A percentile compares a stretch with the other conserved stretches of the same genome.
These are phyloP conservation scores for Carettochelys insculpta DNA, from an alignment of 2,113 vertebrate species.

Conservation along the genomic window DNA sequence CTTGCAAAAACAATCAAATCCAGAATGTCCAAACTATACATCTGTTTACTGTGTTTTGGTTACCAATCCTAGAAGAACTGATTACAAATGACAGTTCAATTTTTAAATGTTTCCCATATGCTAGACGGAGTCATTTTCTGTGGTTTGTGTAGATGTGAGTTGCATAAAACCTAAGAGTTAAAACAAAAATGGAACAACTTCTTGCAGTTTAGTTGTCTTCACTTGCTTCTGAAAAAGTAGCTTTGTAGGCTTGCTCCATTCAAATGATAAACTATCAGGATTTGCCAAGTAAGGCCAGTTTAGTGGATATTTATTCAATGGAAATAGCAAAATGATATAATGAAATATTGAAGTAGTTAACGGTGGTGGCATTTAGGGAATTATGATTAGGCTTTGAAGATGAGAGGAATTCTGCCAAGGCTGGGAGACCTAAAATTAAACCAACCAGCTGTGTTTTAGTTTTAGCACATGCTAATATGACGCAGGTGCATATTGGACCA, in stretches of 20 bases:
- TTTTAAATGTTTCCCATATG: neutral
- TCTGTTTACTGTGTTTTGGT: neutral
- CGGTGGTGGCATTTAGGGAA: constrained; percentile 22
- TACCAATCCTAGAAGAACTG: neutral
- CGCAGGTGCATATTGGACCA: constrained; percentile 20
- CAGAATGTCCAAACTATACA: neutral
- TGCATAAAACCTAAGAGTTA: neutral
- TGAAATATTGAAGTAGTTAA: constrained; percentile 51
- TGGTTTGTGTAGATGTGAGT: neutral
- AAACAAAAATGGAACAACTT: neutral
- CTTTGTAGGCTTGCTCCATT: neutral
- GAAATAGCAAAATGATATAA: neutral
- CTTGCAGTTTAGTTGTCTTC: neutral
- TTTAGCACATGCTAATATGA: constrained; percentile 50
- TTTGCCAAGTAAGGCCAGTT: neutral
- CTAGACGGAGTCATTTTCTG: neutral
- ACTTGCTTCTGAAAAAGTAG: neutral
- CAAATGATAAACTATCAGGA: neutral
- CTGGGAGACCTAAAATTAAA: constrained; percentile 68
- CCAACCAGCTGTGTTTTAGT: constrained; percentile 67
- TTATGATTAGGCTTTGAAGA: constrained; percentile 62
- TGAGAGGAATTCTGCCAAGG: constrained; percentile 60
- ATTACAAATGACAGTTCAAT: neutral
- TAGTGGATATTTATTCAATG: neutral
- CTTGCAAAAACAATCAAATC: neutral